phyloP scores from a whole-genome alignment of 2,113 vertebrate species.

The Trichechus manatus region DNA sequence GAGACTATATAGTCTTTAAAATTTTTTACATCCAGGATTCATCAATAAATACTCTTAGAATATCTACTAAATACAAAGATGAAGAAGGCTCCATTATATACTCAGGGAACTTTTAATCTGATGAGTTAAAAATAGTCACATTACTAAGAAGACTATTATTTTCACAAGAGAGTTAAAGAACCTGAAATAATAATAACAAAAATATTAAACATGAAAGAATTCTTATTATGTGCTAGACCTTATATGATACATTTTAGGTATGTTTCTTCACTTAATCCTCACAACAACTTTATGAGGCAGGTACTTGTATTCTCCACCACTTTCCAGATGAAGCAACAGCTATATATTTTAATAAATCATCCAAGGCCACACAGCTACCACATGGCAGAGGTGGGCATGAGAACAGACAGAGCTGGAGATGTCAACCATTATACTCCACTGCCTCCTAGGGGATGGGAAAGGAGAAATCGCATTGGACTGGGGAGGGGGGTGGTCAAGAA shows the following conservation, averaged over 20 bases:
- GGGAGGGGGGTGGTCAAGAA: not conserved
- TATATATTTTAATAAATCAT: not conserved
- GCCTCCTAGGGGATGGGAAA: constrained; percentile 10
- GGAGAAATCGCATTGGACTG: not conserved
- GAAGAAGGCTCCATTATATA: not conserved
- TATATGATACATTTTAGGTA: not conserved
- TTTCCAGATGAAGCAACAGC: not conserved
- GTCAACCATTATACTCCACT: not conserved
- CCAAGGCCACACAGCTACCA: not conserved
- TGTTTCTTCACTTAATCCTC: not conserved
- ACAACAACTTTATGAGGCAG: not conserved
- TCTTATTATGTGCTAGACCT: not conserved
- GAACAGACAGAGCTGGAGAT: not conserved
- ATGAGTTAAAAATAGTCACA: not conserved
- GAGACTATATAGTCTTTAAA: not conserved
- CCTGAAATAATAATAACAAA: not conserved
- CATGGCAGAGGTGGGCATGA: not conserved
- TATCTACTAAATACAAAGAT: not conserved
- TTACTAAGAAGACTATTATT: not conserved
- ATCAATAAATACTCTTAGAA: constrained; percentile 35
- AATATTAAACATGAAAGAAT: not conserved
- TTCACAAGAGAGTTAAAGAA: not conserved
- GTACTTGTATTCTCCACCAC: not conserved
- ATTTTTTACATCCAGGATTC: constrained; percentile 27
- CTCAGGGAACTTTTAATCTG: constrained; percentile 36